Evolutionary conservation across 2,888 invertebrate species (phyloP).

Genomic region (Thalpophila matura): DNA sequence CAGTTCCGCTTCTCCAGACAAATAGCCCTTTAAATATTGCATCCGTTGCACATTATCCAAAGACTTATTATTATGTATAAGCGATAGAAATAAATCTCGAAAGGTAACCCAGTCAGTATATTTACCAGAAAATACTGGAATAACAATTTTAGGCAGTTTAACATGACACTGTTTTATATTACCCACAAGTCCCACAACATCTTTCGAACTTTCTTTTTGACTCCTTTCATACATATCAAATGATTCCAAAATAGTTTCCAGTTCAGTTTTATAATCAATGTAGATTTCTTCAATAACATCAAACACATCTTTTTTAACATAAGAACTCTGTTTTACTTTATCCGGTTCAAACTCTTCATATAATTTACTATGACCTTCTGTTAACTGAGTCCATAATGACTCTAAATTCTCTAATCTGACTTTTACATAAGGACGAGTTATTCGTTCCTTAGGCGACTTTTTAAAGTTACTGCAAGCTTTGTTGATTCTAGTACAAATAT

Average conservation of each 20-base stretch:
- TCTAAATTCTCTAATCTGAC: background rate
- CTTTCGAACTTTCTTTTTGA: background rate
- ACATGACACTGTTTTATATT: constrained; percentile 4
- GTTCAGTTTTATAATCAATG: constrained; percentile 7
- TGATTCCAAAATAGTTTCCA: background rate
- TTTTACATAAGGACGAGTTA: background rate
- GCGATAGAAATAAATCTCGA: background rate
- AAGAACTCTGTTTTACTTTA: too few relatives aligned
- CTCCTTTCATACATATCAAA: background rate
- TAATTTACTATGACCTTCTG: too few relatives aligned
- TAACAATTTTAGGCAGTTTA: background rate
- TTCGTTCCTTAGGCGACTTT: background rate
- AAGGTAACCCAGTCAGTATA: constrained; percentile 3
- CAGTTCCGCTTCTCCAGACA: constrained; percentile 6
- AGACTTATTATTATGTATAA: background rate
- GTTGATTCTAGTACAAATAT: background rate
- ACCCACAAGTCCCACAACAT: background rate
- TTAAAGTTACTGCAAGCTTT: background rate
- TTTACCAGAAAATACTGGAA: background rate
- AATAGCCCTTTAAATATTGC: constrained; percentile 5
- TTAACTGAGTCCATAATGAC: background rate
- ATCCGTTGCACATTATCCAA: constrained; percentile 5
- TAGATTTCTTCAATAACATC: background rate
- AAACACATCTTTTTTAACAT: background rate
- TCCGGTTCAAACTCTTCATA: too few relatives aligned